Conservation (phyloP, 2,888 invertebrate species). For the Sepioteuthis lessoniana region DNA sequence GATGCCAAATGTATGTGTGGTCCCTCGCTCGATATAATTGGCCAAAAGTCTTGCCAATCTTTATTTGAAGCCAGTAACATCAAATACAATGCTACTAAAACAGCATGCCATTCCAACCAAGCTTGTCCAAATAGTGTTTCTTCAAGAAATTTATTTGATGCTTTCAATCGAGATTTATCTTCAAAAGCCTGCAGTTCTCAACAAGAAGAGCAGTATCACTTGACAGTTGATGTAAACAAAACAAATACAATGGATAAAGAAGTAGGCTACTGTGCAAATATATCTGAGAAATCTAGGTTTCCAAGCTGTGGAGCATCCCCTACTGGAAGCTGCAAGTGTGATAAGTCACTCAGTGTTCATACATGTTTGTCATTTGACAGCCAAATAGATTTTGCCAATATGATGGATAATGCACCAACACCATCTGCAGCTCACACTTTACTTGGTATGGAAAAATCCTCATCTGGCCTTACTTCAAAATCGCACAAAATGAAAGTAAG, state of each 20-base stretch:
- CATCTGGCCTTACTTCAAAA: neutral
- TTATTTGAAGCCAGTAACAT: neutral
- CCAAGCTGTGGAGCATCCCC: neutral
- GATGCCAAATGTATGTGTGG: neutral
- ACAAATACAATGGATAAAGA: neutral
- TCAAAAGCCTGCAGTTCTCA: neutral
- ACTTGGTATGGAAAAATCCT: neutral
- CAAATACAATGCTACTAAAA: constrained; percentile 23
- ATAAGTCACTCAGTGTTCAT: constrained; percentile 42
- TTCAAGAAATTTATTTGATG: constrained; percentile 43
- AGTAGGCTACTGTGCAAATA: neutral
- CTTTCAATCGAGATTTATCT: constrained; percentile 41
- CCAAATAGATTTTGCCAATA: constrained; percentile 47
- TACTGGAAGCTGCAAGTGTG: constrained; percentile 43
- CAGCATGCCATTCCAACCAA: neutral
- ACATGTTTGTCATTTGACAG: constrained; percentile 47
- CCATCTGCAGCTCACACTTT: neutral
- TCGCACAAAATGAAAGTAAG: neutral
- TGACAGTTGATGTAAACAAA: neutral
- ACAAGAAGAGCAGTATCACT: neutral
- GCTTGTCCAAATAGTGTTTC: constrained; percentile 39
- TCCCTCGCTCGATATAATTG: neutral
- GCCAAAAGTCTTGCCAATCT: neutral
- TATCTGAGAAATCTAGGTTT: neutral
- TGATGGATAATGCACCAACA: neutral